Evolutionary conservation across 2,888 invertebrate species (phyloP), one percentile per base, ranked within the genome.

Genomic region (Eretmocerus hayati): DNA sequence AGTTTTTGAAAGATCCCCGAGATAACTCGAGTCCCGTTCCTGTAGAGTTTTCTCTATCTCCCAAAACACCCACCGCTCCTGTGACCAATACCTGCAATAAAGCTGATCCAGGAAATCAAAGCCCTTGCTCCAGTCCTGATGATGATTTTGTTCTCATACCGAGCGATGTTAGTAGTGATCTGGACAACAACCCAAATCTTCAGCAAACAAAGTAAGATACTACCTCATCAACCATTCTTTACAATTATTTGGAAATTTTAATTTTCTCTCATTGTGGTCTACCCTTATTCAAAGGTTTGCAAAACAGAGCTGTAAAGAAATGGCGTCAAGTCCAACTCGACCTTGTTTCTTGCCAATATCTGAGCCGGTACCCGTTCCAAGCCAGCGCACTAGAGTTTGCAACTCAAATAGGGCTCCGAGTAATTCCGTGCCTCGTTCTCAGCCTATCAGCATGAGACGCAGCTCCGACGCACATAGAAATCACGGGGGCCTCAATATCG

Each of bases 401-500:
- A 18, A 26, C 15, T 21, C 49, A 20, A 26, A n/a, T 5, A 35
- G 44, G 11, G 36, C 46, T 2, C 41, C 40, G 16, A 72, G 70
- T 46, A 76, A 74, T 58, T 72, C 75, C 58, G 80, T 89, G 56
- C 90, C 90, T 43, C 80, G 90, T 56, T 90, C 90, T 52, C 87
- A 89, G 70, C 90, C 90, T 16, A 90, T 90, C 60, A 87, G 82
- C 65, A 87, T 90, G 77, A 85, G 83, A 61, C 80, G 87, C 49
- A 81, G 83, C 53, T 62, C 62, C 39, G 85, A 84, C 64, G 65
- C 72, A 20, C 81, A 82, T 62, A 80, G 85, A 59, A 82, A 79
- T 59, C 63, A 73, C 55, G 79, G 81, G 51, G 78, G 81, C 57
- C 82, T 84, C 58, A 90, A 92, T 72, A 87, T 94, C 58, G 90